Conservation (phyloP, 2,797 vertebrate genomes). For the Emydoidea blandingii region DNA sequence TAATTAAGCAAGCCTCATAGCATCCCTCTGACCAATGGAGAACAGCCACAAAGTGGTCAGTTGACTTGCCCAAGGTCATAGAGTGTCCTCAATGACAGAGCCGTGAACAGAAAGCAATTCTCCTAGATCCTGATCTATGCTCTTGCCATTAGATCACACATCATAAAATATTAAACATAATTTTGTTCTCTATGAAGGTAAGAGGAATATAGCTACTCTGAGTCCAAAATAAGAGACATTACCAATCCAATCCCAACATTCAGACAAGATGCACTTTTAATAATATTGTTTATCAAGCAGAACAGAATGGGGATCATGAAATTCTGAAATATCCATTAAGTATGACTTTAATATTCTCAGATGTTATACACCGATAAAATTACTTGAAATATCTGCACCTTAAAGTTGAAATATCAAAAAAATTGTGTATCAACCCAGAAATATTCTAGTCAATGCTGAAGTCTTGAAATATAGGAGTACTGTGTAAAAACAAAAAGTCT, state of each 20-base stretch:
- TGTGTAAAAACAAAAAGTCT: background rate
- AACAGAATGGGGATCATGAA: background rate
- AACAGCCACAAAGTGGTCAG: background rate
- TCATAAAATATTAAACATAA: background rate
- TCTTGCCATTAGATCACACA: background rate
- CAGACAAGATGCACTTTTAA: background rate
- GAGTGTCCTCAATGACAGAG: background rate
- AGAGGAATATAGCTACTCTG: background rate
- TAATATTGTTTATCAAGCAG: background rate
- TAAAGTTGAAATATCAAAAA: background rate
- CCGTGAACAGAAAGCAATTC: background rate
- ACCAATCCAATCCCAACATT: background rate
- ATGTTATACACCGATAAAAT: background rate
- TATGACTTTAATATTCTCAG: background rate
- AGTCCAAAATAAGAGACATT: background rate
- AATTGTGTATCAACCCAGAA: background rate
- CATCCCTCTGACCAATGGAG: background rate
- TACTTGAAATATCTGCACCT: background rate
- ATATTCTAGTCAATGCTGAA: background rate
- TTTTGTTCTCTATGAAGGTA: background rate
- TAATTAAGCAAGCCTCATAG: background rate
- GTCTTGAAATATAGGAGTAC: background rate
- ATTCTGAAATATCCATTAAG: background rate
- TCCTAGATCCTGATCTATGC: background rate
- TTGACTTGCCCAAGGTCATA: background rate